Conservation (phyloP, 2,888 invertebrate genomes). For the Lomographa bimaculata region DNA sequence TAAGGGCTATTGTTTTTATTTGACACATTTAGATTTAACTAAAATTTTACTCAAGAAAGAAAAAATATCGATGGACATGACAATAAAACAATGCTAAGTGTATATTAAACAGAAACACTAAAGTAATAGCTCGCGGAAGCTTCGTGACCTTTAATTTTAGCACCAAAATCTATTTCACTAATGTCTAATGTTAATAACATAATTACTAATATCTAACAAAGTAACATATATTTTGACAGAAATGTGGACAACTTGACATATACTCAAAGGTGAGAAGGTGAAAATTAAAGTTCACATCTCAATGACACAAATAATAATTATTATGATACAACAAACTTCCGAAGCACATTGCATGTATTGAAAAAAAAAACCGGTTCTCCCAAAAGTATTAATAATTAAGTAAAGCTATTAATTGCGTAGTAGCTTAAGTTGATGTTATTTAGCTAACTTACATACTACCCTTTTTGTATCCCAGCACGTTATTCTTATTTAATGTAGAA, state of each 20-base stretch:
- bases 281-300: conserved; percentile 25
- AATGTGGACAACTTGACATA: conserved; percentile 63
- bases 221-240: conserved; percentile 65
- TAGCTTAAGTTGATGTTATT: conserved; percentile 8
- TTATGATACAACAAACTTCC: conserved; percentile 11
- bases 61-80: too few relatives aligned
- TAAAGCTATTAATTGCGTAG: conserved; percentile 2
- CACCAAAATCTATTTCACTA: conserved; percentile 30
- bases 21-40: too few relatives aligned
- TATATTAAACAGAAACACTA: too few relatives aligned
- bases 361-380: conserved; percentile 14
- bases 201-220: conserved; percentile 28
- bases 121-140: too few relatives aligned
- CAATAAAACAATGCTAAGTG: too few relatives aligned
- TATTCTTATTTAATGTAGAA: conserved; percentile 33
- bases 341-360: conserved; percentile 59
- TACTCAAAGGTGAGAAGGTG: conserved; percentile 60
- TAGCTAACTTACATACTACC: conserved; percentile 13
- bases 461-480: conserved; percentile 36
- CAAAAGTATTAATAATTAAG: too few relatives aligned
- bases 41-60: too few relatives aligned
- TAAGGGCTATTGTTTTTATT: too few relatives aligned
- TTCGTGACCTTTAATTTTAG: conserved; percentile 1
- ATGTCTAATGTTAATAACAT: too few relatives aligned
- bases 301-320: conserved; percentile 12